Evolutionary conservation across 2,113 vertebrate species (phyloP).

Genomic region (Alces alces): DNA sequence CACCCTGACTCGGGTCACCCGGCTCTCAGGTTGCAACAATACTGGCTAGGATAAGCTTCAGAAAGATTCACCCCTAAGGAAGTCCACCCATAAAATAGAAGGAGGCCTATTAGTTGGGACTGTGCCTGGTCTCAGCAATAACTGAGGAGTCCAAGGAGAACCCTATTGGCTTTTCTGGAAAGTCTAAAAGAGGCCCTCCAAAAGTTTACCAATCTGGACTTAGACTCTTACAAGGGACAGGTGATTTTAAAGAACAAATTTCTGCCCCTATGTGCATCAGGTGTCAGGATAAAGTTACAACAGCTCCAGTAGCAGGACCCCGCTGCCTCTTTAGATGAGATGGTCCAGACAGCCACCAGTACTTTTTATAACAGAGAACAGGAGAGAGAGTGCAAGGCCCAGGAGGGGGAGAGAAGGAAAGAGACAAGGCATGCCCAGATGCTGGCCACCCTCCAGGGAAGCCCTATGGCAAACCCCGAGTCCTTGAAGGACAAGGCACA

Average conservation of each 20-base stretch:
- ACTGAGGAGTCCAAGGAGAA: not conserved
- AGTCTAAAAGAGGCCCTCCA: not conserved
- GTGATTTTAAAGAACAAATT: not conserved
- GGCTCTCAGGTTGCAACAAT: not conserved
- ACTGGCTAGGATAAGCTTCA: not conserved
- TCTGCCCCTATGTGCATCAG: not conserved
- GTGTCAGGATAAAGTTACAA: not conserved
- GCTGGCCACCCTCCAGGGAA: not conserved
- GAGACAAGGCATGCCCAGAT: not conserved
- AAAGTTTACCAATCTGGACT: not conserved
- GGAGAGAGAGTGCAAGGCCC: not conserved
- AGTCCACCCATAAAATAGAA: not conserved
- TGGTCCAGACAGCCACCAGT: not conserved
- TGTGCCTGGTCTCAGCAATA: not conserved
- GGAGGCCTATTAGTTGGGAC: not conserved
- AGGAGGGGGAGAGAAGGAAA: not conserved
- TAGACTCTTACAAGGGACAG: not conserved
- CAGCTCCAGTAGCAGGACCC: not conserved
- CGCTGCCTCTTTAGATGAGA: not conserved
- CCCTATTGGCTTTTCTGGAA: not conserved
- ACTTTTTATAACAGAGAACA: not conserved
- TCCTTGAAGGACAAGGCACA: not conserved
- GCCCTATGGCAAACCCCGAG: not conserved
- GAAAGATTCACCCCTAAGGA: not conserved
- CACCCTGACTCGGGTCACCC: not conserved